Evolutionary conservation across 2,888 invertebrate genomes (phyloP).

Genomic region (Lasioglossum vierecki): DNA sequence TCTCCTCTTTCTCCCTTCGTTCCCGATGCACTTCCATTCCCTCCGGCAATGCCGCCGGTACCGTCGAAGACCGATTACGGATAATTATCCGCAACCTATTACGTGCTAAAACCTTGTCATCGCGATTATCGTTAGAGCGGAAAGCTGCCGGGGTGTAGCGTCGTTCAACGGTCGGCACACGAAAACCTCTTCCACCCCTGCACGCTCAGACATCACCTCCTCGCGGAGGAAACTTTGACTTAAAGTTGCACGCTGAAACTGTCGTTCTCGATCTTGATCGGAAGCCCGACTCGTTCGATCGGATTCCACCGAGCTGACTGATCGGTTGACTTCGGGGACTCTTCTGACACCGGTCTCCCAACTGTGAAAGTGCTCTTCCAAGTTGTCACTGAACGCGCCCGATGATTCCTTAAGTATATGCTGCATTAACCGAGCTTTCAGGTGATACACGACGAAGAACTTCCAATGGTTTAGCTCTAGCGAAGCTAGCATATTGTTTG

Average conservation of each 20-base stretch:
- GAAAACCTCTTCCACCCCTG: not conserved
- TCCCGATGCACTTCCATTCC: conserved; percentile 11
- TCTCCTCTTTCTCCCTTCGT: conserved; percentile 10
- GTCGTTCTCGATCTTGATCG: not conserved
- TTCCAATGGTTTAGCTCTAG: no score
- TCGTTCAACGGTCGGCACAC: conserved; percentile 29
- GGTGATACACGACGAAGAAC: not conserved
- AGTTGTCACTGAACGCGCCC: not conserved
- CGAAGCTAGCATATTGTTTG: not conserved
- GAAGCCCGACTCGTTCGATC: not conserved
- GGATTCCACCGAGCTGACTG: conserved; percentile 7
- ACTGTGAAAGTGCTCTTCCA: not conserved
- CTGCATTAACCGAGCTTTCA: not conserved
- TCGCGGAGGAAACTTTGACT: conserved; percentile 11
- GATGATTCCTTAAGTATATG: not conserved
- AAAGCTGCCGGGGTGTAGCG: conserved; percentile 46
- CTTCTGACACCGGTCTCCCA: not conserved
- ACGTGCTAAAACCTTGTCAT: conserved; percentile 72
- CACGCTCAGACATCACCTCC: conserved; percentile 19
- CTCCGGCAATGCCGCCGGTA: not conserved
- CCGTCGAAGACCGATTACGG: conserved; percentile 67
- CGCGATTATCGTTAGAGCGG: conserved; percentile 69
- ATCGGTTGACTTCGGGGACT: conserved; percentile 10
- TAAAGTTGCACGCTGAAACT: conserved; percentile 29
- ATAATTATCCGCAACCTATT: conserved; percentile 73